Base-by-base conservation (phyloP, 2,113 vertebrate species). In the Cyanoliseus patagonus region DNA sequence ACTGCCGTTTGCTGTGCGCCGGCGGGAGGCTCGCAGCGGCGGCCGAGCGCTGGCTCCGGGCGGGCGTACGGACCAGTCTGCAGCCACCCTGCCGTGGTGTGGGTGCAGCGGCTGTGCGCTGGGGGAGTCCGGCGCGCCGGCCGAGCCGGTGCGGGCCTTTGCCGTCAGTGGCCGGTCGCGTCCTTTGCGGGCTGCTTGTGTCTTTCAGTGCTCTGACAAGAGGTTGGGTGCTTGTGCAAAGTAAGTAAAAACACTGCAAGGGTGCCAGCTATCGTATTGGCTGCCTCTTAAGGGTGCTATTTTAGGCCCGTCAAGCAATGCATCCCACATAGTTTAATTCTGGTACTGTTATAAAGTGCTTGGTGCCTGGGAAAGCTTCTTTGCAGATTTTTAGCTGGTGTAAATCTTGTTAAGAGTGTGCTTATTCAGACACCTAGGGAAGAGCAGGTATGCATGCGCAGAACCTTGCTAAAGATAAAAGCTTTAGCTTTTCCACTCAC, bases 401-500 rank as follows among this genome's bases (percentile, higher is more conserved):
- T 28, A 17, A 31, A 4, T 46, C 18, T 37, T 62, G 28, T 8
- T 35, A 8, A 11, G 63, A 11, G 28, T 4, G 13, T 53, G 4
- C 10, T 41, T 46, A 7, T 41, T 33, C 9, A 15, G 13, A 3
- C 19, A 0, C 17, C 23, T 6, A 3, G 7, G 24, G 42, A 46
- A 4, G 31, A 18, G 15, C 7, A 0, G 1, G 9, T 37, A 0
- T 22, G 13, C 8, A 0, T 12, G 1, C 18, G 7, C 30, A 18
- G 62, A 61, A 41, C 35, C 9, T 42, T 1, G 1, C 30, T 51
- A 6, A 55, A 64, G 23, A 5, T 20, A 28, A 52, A 53, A 7
- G 22, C 55, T 44, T 55, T 4, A 14, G 17, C 22, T 44, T 62
- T 7, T 64, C 19, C 5, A 0, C 49, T 62, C 23, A 17, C 12